Percentiles rank a stretch among this genome's conserved stretches.
Conservation (phyloP, 2,113 vertebrate genomes). For the Bettongia penicillata region DNA sequence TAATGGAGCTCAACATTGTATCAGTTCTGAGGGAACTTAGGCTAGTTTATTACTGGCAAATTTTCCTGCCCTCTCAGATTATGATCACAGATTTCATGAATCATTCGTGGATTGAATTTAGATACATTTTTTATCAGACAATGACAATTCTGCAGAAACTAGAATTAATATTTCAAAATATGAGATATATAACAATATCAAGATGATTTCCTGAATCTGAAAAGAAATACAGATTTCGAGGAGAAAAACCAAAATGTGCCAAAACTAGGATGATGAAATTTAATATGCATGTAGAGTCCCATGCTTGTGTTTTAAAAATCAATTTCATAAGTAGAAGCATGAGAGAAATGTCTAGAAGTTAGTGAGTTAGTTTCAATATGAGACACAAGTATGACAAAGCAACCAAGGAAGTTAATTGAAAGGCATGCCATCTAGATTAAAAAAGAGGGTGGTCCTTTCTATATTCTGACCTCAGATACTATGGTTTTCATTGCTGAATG, state of each 20-base stretch:
- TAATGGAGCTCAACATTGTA: too few species aligned
- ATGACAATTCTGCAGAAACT: not conserved
- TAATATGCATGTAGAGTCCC: not conserved
- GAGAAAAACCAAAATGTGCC: not conserved
- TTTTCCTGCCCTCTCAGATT: not conserved
- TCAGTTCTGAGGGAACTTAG: not conserved
- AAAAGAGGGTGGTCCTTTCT: not conserved
- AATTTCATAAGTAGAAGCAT: not conserved
- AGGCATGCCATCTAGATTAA: not conserved
- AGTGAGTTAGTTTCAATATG: not conserved
- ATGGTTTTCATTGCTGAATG: not conserved
- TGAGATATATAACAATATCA: not conserved
- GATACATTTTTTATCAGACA: not conserved
- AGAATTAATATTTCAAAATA: not conserved
- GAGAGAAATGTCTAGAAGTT: not conserved
- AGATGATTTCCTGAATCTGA: not conserved
- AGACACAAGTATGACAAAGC: not conserved
- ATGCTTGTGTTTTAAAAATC: not conserved
- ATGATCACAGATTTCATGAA: not conserved
- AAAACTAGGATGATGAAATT: not conserved
- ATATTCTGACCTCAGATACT: not conserved
- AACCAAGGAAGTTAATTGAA: not conserved
- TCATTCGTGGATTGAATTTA: not conserved
- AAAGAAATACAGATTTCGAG: not conserved
- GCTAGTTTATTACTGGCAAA: not conserved